These are phyloP conservation scores for Luehdorfia chinensis DNA, from an alignment of 1,140 invertebrate species.

Conservation along the genomic window DNA sequence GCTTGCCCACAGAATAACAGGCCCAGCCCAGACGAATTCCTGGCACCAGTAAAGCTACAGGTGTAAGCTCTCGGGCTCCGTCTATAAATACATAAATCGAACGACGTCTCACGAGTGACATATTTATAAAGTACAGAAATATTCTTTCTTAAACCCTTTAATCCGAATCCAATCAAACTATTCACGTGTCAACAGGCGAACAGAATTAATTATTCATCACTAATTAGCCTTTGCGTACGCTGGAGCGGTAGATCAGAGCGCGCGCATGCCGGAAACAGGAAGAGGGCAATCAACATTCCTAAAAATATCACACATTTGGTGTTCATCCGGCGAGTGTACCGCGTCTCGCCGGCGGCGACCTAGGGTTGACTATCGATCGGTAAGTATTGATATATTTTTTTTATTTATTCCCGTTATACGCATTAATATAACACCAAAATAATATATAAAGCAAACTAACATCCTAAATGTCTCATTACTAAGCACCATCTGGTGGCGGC, in stretches of 20 bases:
- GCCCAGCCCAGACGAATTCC: too few species aligned
- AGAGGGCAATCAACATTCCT: slow-evolving; percentile 71
- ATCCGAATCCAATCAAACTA: slow-evolving; percentile 34
- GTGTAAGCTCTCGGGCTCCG: too few species aligned
- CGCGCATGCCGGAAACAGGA: slow-evolving; percentile 64
- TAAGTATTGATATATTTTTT: too few species aligned
- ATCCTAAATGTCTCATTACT: too few species aligned
- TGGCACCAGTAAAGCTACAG: too few species aligned
- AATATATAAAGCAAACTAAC: too few species aligned
- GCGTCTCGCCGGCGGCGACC: slow-evolving; percentile 19
- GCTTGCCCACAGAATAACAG: too few species aligned
- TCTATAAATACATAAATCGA: too few species aligned
- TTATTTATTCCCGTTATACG: too few species aligned
- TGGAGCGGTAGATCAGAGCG: slow-evolving; percentile 47
- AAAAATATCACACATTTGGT: slow-evolving; percentile 74
- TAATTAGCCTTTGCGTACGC: slow-evolving; percentile 59
- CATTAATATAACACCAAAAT: too few species aligned
- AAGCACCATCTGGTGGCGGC: too few species aligned
- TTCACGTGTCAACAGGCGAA: slow-evolving; percentile 41
- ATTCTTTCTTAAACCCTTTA: slow-evolving; percentile 5
- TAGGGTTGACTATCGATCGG: slow-evolving; percentile 20
- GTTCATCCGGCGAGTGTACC: slow-evolving; percentile 56
- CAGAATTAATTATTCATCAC: slow-evolving; percentile 64
- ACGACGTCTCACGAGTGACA: background rate
- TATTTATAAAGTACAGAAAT: background rate